phyloP scores from a whole-genome alignment of 1,140 invertebrate genomes.

The Macrosteles quadrilineatus region DNA sequence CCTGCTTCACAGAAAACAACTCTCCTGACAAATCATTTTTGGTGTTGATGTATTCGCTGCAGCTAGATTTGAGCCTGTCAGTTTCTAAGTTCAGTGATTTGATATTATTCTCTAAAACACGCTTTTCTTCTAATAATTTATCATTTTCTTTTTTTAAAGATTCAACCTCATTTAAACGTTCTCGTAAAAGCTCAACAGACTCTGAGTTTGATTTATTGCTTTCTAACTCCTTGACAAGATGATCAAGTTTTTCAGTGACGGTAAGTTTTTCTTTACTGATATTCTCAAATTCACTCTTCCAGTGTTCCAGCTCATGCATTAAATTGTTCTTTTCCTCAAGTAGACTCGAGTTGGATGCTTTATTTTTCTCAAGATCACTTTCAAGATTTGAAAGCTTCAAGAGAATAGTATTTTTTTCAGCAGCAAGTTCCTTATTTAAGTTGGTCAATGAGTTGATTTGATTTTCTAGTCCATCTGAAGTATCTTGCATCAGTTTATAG shows the following conservation, averaged over 20 bases:
- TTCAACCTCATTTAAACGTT: not conserved
- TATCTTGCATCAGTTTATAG: not conserved
- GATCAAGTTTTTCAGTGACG: not conserved
- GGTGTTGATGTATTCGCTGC: too few relatives aligned
- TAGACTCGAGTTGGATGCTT: not conserved
- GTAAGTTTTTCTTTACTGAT: not conserved
- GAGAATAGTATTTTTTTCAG: not conserved
- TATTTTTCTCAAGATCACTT: not conserved
- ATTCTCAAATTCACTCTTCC: not conserved
- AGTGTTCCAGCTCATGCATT: not conserved
- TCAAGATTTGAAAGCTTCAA: not conserved
- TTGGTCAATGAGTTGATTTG: not conserved
- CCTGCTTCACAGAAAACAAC: too few relatives aligned
- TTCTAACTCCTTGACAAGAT: not conserved
- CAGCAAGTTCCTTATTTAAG: not conserved
- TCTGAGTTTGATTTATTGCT: not conserved
- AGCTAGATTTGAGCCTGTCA: too few relatives aligned
- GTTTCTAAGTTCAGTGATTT: not conserved
- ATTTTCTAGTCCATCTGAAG: too few relatives aligned
- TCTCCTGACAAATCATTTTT: too few relatives aligned
- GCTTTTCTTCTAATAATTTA: not conserved
- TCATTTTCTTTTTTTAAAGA: conserved; percentile 4
- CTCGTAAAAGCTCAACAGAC: not conserved
- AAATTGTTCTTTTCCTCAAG: not conserved
- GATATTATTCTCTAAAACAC: not conserved